Evolutionary conservation across 2,113 vertebrate genomes (phyloP).

Genomic region (Vulpes vulpes): DNA sequence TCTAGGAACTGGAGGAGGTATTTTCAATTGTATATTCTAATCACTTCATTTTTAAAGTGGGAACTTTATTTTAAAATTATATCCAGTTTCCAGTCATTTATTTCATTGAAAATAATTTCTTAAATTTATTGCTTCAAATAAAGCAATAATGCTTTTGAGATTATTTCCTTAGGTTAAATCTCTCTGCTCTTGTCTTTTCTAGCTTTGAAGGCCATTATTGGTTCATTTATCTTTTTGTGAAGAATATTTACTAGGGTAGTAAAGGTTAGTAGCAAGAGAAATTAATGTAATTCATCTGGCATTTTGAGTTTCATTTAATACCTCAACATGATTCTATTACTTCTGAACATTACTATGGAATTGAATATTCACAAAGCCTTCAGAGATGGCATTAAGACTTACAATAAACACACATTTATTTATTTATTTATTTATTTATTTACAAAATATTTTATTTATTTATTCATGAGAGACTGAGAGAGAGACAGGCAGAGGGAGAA

Average conservation of each 20-base stretch:
- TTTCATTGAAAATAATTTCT: conserved; percentile 18
- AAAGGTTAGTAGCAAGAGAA: conserved; percentile 44
- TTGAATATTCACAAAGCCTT: conserved; percentile 16
- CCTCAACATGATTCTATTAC: conserved; percentile 26
- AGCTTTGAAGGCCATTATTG: conserved; percentile 22
- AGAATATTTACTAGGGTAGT: conserved; percentile 1
- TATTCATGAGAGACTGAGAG: no score
- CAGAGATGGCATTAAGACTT: background rate
- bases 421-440: no score
- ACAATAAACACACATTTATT: background rate
- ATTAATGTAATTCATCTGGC: background rate
- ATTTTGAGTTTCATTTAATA: conserved; percentile 51
- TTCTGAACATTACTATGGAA: conserved; percentile 31
- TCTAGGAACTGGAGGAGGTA: conserved; percentile 3
- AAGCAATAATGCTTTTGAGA: background rate
- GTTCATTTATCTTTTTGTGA: conserved; percentile 32
- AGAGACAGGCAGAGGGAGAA: no score
- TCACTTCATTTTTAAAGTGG: background rate
- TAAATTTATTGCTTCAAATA: conserved; percentile 45
- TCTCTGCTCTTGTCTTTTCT: background rate
- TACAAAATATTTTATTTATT: no score
- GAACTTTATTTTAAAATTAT: conserved; percentile 20
- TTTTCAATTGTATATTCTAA: conserved; percentile 31
- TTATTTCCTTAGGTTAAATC: conserved; percentile 34
- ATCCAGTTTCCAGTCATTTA: conserved; percentile 29